phyloP scores from a whole-genome alignment of 2,113 vertebrate genomes.

The Alexandromys fortis region DNA sequence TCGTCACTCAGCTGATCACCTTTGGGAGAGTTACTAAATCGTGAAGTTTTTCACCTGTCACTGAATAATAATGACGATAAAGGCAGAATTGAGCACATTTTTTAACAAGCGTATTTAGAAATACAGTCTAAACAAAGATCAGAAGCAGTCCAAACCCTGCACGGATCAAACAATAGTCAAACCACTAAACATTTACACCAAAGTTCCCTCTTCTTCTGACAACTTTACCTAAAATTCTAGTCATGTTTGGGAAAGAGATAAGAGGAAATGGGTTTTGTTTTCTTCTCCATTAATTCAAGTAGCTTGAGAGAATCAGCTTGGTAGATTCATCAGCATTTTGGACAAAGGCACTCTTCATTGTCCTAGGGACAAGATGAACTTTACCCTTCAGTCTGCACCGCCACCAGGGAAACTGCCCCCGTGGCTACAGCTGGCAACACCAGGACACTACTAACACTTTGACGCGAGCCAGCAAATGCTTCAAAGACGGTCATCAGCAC shows the following conservation, averaged over 20 bases:
- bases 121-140: constrained; percentile 18
- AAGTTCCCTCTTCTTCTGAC: not conserved
- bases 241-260: constrained; percentile 24
- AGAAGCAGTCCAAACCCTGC: not conserved
- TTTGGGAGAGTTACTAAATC: constrained; percentile 1
- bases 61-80: not conserved
- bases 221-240: constrained; percentile 21
- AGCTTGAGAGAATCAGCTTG: not conserved
- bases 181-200: not conserved
- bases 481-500: not conserved
- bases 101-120: not conserved
- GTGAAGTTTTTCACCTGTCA: constrained; percentile 34
- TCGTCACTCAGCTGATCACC: not conserved
- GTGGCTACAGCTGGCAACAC: not conserved
- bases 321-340: constrained; percentile 5
- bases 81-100: constrained; percentile 4
- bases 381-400: not conserved
- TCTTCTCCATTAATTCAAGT: not conserved
- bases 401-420: not conserved
- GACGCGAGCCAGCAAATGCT: not conserved
- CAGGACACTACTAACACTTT: not conserved
- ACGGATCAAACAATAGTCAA: not conserved
- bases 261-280: not conserved
- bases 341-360: not conserved
- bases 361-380: not conserved